Evolutionary conservation across 2,113 vertebrate genomes (phyloP), one percentile per base, ranked within the genome.

Genomic region (Tychaedon coryphoeus): DNA sequence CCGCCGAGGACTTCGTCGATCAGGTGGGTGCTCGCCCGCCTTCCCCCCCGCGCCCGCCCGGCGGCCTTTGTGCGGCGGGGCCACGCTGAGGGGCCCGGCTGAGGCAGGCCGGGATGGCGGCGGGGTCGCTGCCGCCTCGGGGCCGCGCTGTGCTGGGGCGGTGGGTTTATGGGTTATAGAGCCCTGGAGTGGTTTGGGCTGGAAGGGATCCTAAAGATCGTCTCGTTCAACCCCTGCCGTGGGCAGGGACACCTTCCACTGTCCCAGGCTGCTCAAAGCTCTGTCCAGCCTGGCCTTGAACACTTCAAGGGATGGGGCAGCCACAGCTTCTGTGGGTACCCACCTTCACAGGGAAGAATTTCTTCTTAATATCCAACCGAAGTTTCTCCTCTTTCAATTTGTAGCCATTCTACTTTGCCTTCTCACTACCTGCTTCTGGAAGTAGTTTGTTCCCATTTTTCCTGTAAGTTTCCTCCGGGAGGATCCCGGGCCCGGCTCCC

Each of bases 1-100:
- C 93, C 24, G 96, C 97, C 0, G 97, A 98, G 93, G 97, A 97
- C 84, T 97, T 97, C 34, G 97, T 75, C 5, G 97, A 97, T 22
- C 97, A 97, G 97, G 97, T 97, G 62, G 43, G 92, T 54, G 50
- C 14, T 12, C 2, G 8, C 7, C 11, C 11, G 43, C 15, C 12
- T 51, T 16, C 7, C 5, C 9, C 17, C 8, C 23, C 34, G 10
- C 6, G 34, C 28, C 9, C 12, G n/a, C 29, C 2, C 10, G 34
- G 8, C 13, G 60, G 93, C 61, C 82, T 88, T 67, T 88, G 84
- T 73, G 33, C 40, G 48, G 3, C 14, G 57, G 67, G 57, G 67
- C 67, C 80, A 36, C 40, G 69, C 69, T 54, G 79, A 70, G 78
- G 65, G 65, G 78, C 79, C 65, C 54, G 54, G 65, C 34, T 11